Evolutionary conservation across 2,888 invertebrate species (phyloP).

Genomic region (Tethea ocularis): DNA sequence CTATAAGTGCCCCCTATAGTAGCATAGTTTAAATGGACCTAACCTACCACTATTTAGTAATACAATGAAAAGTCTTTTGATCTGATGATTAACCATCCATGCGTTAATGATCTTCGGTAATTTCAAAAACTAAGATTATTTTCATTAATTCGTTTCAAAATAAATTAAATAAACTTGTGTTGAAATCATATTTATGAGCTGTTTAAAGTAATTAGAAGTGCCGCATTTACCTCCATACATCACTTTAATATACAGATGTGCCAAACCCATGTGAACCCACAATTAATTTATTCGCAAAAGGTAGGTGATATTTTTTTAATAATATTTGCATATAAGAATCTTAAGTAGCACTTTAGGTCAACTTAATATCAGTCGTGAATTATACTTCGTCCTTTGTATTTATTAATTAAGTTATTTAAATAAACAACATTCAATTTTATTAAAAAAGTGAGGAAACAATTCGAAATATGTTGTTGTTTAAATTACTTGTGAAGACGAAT

Average conservation of each 20-base stretch:
- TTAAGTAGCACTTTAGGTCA: constrained; percentile 72
- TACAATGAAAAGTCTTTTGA: no score
- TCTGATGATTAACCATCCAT: no score
- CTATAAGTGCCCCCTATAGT: no score
- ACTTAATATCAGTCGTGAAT: constrained; percentile 61
- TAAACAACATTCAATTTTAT: not conserved
- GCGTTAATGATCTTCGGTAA: not conserved
- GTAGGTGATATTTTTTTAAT: constrained; percentile 54
- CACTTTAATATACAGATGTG: constrained; percentile 63
- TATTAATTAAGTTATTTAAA: constrained; percentile 69
- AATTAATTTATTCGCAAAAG: constrained; percentile 67
- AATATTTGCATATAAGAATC: constrained; percentile 77
- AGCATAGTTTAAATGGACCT: no score
- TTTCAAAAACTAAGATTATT: no score
- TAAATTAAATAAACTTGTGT: constrained; percentile 35
- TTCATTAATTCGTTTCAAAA: constrained; percentile 25
- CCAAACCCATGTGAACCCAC: constrained; percentile 62
- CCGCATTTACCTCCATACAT: constrained; percentile 69
- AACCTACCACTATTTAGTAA: no score
- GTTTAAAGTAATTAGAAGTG: constrained; percentile 72
- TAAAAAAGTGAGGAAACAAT: not conserved
- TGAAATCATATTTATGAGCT: constrained; percentile 51
- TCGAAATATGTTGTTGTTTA: not conserved
- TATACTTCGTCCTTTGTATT: constrained; percentile 51
- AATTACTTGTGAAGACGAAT: not conserved